These are phyloP conservation scores for Murina feae DNA, from an alignment of 2,113 vertebrate species.

Conservation along the genomic window DNA sequence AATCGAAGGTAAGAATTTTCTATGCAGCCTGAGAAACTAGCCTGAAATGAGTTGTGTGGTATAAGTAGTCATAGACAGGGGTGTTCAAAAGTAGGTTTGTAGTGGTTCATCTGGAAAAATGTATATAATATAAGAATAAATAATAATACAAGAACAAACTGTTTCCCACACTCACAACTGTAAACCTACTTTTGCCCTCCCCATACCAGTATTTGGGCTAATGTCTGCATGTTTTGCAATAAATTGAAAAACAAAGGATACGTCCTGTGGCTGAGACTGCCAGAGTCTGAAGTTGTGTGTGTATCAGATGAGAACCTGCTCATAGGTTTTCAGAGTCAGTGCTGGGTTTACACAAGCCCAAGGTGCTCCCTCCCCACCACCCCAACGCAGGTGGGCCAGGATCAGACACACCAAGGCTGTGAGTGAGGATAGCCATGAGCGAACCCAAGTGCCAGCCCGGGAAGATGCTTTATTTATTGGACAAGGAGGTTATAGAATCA, in stretches of 20 bases:
- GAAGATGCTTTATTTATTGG: neutral
- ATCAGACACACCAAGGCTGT: neutral
- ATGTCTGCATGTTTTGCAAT: neutral
- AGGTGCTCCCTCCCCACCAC: too few species aligned
- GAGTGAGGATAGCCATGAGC: neutral
- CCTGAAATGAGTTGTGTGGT: neutral
- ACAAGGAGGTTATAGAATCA: slow-evolving; percentile 31
- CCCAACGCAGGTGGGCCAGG: too few species aligned
- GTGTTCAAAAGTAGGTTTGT: too few species aligned
- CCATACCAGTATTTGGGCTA: neutral
- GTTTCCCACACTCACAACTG: too few species aligned
- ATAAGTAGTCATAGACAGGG: neutral
- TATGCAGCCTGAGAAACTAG: neutral
- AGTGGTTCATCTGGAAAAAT: too few species aligned
- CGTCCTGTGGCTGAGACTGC: neutral
- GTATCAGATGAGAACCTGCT: neutral
- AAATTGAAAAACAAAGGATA: neutral
- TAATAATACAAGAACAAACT: too few species aligned
- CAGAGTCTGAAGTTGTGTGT: neutral
- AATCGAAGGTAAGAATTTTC: neutral
- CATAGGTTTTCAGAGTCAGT: neutral
- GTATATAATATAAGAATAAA: too few species aligned
- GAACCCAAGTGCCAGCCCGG: too few species aligned
- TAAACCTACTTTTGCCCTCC: too few species aligned
- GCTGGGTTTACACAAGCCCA: neutral